Conservation (phyloP, 2,888 invertebrate species). For the Spodoptera littoralis region DNA sequence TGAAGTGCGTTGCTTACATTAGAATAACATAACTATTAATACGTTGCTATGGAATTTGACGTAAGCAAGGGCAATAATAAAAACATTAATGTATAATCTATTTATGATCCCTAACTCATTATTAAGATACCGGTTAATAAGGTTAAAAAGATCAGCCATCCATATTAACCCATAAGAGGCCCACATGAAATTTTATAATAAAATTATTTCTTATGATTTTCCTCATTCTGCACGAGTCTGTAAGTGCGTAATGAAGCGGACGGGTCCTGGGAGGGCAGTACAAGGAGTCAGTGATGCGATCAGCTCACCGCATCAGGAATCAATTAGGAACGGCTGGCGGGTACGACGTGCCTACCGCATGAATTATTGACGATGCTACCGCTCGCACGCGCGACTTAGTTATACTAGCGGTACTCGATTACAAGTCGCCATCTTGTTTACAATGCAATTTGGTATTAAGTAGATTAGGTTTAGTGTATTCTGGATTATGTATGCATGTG, state of each 20-base stretch:
- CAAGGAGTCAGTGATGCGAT: conserved; percentile 87
- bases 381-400: conserved; percentile 65
- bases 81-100: conserved; percentile 3
- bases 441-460: conserved; percentile 54
- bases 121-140: conserved; percentile 33
- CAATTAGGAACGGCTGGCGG: conserved; percentile 86
- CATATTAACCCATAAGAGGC: conserved; percentile 21
- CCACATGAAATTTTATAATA: conserved; percentile 58
- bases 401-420: conserved; percentile 72
- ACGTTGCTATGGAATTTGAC: background rate
- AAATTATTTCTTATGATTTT: conserved; percentile 68
- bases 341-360: conserved; percentile 86
- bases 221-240: conserved; percentile 69
- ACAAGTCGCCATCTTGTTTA: conserved; percentile 60
- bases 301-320: conserved; percentile 87
- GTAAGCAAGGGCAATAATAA: conserved; percentile 9
- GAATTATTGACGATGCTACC: conserved; percentile 85
- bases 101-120: conserved; percentile 21
- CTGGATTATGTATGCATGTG: conserved; percentile 31
- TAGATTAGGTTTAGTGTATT: conserved; percentile 43
- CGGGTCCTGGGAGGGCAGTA: conserved; percentile 80
- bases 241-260: conserved; percentile 85
- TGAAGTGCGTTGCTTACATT: conserved; percentile 11
- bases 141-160: conserved; percentile 19
- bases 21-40: conserved; percentile 18